phyloP scores from a whole-genome alignment of 2,113 vertebrate species.

The Eulemur macaco region DNA sequence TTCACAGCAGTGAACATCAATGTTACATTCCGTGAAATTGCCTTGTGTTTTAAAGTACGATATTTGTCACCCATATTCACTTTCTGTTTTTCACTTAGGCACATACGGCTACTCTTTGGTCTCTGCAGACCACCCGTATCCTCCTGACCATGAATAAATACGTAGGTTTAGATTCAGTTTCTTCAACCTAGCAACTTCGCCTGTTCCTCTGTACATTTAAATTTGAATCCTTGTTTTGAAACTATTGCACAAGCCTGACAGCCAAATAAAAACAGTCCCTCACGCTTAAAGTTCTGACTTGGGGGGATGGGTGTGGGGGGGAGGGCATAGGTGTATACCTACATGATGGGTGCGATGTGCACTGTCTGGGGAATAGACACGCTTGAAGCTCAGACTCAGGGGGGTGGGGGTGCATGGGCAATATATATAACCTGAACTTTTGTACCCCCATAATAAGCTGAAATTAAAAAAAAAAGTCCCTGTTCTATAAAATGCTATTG shows the following conservation, averaged over 20 bases:
- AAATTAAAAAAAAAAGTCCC: not conserved
- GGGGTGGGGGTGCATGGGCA: too few relatives aligned
- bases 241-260: not conserved
- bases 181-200: not conserved
- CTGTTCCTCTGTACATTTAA: not conserved
- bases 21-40: conserved; percentile 31
- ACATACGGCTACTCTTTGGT: not conserved
- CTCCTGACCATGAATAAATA: not conserved
- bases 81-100: not conserved
- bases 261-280: not conserved
- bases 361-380: too few relatives aligned
- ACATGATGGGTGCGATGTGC: too few relatives aligned
- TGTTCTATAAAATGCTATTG: not conserved
- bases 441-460: too few relatives aligned
- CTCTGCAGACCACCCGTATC: not conserved
- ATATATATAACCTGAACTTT: too few relatives aligned
- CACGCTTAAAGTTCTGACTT: too few relatives aligned
- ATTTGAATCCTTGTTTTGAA: not conserved
- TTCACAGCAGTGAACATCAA: not conserved
- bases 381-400: too few relatives aligned
- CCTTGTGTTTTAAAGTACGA: conserved; percentile 13
- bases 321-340: too few relatives aligned
- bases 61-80: not conserved
- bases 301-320: too few relatives aligned
- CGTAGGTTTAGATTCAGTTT: not conserved